Conservation (phyloP, 1,140 invertebrate genomes). For the Penaeus japonicus region DNA sequence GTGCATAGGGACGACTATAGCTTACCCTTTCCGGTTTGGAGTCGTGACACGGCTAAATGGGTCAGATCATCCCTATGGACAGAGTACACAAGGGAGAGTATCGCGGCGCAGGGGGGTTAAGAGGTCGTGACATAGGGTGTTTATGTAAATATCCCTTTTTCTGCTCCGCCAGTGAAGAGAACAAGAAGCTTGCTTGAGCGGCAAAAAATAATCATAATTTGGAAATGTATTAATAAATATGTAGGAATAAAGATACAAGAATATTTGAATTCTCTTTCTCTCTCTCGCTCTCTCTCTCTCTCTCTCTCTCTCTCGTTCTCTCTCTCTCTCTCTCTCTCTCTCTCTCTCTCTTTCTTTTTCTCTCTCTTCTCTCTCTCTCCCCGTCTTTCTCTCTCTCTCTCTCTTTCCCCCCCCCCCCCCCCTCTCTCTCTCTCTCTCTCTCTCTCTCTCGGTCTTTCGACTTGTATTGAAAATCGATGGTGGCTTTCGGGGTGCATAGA, state of each 20-base stretch:
- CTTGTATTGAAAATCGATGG: background rate
- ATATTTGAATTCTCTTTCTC: too few relatives aligned
- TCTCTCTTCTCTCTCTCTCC: too few relatives aligned
- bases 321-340: too few relatives aligned
- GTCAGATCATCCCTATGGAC: background rate
- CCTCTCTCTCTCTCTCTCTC: background rate
- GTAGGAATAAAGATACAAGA: too few relatives aligned
- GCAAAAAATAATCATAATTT: too few relatives aligned
- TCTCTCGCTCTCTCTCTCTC: too few relatives aligned
- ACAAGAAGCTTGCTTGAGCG: too few relatives aligned
- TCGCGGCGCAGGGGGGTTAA: background rate
- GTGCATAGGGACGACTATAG: background rate
- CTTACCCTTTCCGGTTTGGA: background rate
- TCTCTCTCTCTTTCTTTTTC: too few relatives aligned
- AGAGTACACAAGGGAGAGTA: background rate
- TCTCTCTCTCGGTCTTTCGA: background rate
- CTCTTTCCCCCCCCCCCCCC: background rate
- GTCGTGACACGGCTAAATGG: background rate
- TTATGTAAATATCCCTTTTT: background rate
- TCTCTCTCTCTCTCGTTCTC: too few relatives aligned
- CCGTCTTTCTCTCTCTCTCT: too few relatives aligned
- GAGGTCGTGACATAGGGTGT: slow-evolving; percentile 11
- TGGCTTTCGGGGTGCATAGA: background rate
- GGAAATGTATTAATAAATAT: too few relatives aligned
- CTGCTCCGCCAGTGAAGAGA: background rate